phyloP scores from a whole-genome alignment of 2,888 invertebrate genomes.

The Drosophila rubida region DNA sequence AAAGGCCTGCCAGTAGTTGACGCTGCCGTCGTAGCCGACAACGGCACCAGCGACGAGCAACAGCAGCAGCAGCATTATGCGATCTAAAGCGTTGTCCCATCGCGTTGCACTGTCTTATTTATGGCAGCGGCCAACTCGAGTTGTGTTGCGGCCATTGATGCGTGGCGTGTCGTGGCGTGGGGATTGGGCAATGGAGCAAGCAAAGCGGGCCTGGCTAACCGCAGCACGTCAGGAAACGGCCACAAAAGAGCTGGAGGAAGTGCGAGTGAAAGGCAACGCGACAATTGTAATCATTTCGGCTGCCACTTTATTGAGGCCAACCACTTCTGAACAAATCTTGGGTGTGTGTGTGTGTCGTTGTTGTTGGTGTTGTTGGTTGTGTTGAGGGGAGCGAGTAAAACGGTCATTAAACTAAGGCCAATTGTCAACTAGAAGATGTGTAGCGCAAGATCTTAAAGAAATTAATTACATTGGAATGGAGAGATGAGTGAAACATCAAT shows the following conservation, averaged over 20 bases:
- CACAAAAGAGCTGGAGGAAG: constrained; percentile 45
- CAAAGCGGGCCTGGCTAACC: constrained; percentile 25
- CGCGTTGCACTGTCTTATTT: constrained; percentile 23
- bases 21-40: constrained; percentile 55
- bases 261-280: constrained; percentile 62
- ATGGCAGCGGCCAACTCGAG: constrained; percentile 7
- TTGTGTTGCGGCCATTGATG: constrained; percentile 24
- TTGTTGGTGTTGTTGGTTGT: constrained; percentile 1
- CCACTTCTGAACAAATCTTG: constrained; percentile 45
- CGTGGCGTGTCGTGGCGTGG: constrained; percentile 30
- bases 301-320: constrained; percentile 56
- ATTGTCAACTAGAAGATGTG: constrained; percentile 37
- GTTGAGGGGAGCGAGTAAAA: not conserved
- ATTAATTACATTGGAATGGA: constrained; percentile 42
- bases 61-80: constrained; percentile 48
- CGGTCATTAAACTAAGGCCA: constrained; percentile 54
- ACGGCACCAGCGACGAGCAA: constrained; percentile 31
- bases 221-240: constrained; percentile 50
- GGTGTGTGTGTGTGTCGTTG: not conserved
- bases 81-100: constrained; percentile 13
- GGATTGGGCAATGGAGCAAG: constrained; percentile 32
- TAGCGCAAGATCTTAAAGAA: constrained; percentile 4
- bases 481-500: not conserved
- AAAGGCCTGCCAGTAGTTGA: constrained; percentile 74
- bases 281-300: constrained; percentile 12